Conservation (phyloP, 2,113 vertebrate species). For the Diglossa brunneiventris region DNA sequence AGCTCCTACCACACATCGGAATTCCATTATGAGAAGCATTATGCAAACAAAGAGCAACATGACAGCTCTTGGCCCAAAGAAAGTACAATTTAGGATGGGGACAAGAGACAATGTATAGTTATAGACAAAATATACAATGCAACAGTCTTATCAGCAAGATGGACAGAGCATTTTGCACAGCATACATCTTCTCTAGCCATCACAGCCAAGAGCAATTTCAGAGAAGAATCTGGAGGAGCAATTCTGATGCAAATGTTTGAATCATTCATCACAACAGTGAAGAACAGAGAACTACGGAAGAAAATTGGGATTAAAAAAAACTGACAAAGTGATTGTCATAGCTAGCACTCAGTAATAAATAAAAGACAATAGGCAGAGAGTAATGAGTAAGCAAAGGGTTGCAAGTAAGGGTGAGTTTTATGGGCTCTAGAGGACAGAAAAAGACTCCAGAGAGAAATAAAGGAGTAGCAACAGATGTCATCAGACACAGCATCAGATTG, state of each 20-base stretch:
- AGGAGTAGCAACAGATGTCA: neutral
- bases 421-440: neutral
- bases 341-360: neutral
- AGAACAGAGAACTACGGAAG: neutral
- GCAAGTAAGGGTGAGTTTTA: neutral
- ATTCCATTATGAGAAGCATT: neutral
- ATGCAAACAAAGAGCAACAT: neutral
- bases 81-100: neutral
- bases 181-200: neutral
- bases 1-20: neutral
- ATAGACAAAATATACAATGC: neutral
- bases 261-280: neutral
- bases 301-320: neutral
- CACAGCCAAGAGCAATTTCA: neutral
- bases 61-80: neutral
- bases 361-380: neutral
- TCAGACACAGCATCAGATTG: neutral
- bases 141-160: neutral
- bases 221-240: neutral
- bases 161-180: neutral
- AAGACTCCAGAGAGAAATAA: neutral
- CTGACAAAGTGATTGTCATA: neutral
- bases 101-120: neutral
- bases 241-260: neutral
- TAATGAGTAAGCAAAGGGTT: neutral